Conservation (phyloP, 1,140 invertebrate genomes). For the Hypothenemus hampei region DNA sequence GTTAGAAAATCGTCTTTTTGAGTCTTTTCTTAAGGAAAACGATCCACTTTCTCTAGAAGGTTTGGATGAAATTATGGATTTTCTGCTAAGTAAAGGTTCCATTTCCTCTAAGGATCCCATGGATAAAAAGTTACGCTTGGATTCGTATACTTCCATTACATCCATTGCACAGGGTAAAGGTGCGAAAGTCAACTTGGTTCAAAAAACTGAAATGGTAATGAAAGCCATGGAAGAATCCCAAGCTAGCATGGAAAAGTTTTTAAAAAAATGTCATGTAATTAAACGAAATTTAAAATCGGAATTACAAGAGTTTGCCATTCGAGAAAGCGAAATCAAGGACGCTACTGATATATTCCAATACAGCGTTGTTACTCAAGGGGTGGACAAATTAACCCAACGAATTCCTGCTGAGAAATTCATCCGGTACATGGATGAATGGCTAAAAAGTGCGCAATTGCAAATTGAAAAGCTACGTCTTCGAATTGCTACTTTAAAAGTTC, state of each 20-base stretch:
- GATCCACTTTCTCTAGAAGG: slow-evolving; percentile 20
- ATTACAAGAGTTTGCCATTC: slow-evolving; percentile 42
- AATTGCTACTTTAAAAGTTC: slow-evolving; percentile 39
- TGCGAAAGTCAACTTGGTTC: slow-evolving; percentile 34
- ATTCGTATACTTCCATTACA: slow-evolving; percentile 25
- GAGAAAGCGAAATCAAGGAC: slow-evolving; percentile 35
- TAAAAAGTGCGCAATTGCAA: slow-evolving; percentile 38
- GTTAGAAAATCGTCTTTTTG: slow-evolving; percentile 23
- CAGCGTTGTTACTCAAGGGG: slow-evolving; percentile 38
- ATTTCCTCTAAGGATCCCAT: background rate
- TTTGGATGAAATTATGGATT: slow-evolving; percentile 21
- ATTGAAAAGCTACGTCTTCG: slow-evolving; percentile 46
- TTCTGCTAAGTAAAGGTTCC: background rate
- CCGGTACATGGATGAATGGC: slow-evolving; percentile 47
- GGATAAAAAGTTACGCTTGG: slow-evolving; percentile 6
- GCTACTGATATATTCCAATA: slow-evolving; percentile 42
- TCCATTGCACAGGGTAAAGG: slow-evolving; percentile 26
- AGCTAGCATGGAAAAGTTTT: slow-evolving; percentile 25
- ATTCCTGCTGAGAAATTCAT: slow-evolving; percentile 47
- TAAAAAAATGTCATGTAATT: slow-evolving; percentile 30
- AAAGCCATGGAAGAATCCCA: slow-evolving; percentile 37
- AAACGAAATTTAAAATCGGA: slow-evolving; percentile 39
- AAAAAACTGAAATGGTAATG: slow-evolving; percentile 38
- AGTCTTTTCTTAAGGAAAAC: slow-evolving; percentile 22
- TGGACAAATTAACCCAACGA: slow-evolving; percentile 43